These are phyloP conservation scores for Yasuhikotakia modesta DNA, from an alignment of 2,797 vertebrate species.

Conservation along the genomic window DNA sequence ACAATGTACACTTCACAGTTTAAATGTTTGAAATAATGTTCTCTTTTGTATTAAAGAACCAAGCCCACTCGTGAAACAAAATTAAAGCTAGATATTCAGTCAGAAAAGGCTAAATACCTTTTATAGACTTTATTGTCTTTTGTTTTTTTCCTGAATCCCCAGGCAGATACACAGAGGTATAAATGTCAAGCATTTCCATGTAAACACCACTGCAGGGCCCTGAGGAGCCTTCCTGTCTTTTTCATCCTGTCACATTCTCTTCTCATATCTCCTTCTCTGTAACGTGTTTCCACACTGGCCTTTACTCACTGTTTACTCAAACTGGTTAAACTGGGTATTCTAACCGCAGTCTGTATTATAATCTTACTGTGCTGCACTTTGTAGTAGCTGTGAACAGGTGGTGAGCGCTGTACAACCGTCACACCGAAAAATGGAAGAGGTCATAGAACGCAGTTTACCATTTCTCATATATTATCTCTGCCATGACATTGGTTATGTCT, in stretches of 20 bases:
- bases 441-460: constrained; percentile 38
- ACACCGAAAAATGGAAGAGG: constrained; percentile 63
- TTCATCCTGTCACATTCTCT: constrained; percentile 34
- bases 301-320: constrained; percentile 25
- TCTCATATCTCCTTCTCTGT: constrained; percentile 16
- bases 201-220: constrained; percentile 28
- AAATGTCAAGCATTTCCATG: constrained; percentile 52
- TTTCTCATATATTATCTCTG: constrained; percentile 39
- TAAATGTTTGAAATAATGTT: not conserved
- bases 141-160: constrained; percentile 8
- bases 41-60: not conserved
- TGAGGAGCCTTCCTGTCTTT: constrained; percentile 27
- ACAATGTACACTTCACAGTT: constrained; percentile 14
- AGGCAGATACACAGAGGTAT: constrained; percentile 32
- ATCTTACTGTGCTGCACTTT: constrained; percentile 6
- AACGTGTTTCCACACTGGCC: constrained; percentile 19
- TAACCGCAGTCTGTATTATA: not conserved
- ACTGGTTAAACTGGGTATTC: constrained; percentile 16
- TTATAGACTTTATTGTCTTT: constrained; percentile 1
- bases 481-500: constrained; percentile 18
- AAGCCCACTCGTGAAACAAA: not conserved
- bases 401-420: constrained; percentile 60
- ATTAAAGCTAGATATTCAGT: not conserved
- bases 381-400: constrained; percentile 30
- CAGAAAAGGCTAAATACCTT: constrained; percentile 1